Evolutionary conservation across 2,113 vertebrate genomes (phyloP).

Genomic region (Leiothrix lutea): DNA sequence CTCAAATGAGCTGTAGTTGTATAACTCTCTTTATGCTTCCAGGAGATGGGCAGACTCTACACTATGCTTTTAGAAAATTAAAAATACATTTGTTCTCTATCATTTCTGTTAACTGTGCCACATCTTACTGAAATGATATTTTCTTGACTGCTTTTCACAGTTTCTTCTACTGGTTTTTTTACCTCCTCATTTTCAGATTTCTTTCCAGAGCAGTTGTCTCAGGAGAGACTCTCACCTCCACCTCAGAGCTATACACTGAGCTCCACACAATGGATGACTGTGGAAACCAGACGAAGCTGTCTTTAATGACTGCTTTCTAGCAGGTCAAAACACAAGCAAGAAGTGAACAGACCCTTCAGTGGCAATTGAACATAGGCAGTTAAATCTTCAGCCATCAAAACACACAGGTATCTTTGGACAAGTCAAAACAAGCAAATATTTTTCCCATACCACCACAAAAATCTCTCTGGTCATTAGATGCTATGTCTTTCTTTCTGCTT

Average conservation of each 20-base stretch:
- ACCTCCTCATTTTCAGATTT: background rate
- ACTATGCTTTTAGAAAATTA: background rate
- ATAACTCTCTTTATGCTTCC: background rate
- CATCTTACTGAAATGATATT: background rate
- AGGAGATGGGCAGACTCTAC: background rate
- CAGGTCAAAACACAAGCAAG: background rate
- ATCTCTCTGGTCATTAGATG: background rate
- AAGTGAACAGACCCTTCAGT: background rate
- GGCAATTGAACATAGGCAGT: background rate
- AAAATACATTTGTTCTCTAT: background rate
- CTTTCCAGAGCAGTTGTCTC: background rate
- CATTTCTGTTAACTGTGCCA: background rate
- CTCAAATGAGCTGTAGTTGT: background rate
- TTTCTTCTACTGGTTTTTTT: background rate
- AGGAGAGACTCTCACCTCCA: background rate
- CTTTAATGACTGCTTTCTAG: background rate
- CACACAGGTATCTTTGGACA: background rate
- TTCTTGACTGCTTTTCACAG: background rate
- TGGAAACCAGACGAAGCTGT: background rate
- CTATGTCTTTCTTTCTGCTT: fast-evolving
- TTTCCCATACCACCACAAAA: background rate
- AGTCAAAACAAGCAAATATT: background rate
- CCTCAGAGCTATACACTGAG: background rate
- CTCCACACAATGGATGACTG: background rate
- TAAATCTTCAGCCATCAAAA: background rate